phyloP scores from a whole-genome alignment of 2,888 invertebrate species.

The Tortricodes alternella region DNA sequence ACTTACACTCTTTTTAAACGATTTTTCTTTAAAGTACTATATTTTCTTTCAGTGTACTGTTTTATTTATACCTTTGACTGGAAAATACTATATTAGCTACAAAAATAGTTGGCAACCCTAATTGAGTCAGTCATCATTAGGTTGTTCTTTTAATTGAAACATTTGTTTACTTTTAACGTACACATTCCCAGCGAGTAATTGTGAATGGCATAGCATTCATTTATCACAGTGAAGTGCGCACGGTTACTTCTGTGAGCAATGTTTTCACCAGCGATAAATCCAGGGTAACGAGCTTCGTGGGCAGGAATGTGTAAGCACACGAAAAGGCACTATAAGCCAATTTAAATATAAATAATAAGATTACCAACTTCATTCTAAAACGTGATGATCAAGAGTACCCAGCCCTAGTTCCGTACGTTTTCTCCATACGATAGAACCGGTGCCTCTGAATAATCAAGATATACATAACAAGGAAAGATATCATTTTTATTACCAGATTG shows the following conservation, averaged over 20 bases:
- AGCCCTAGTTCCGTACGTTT: too few relatives aligned
- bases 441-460: neutral
- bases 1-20: too few relatives aligned
- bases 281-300: neutral
- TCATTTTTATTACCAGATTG: conserved; percentile 12
- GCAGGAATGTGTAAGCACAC: neutral
- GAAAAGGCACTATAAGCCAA: neutral
- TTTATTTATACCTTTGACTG: too few relatives aligned
- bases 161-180: neutral
- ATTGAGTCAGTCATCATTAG: too few relatives aligned
- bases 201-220: neutral
- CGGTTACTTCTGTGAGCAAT: neutral
- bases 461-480: neutral
- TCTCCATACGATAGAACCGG: too few relatives aligned
- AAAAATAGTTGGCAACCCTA: too few relatives aligned
- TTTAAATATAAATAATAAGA: neutral
- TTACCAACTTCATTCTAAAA: neutral
- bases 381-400: neutral
- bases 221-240: neutral
- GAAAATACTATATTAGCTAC: too few relatives aligned
- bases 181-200: neutral
- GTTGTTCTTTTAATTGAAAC: too few relatives aligned
- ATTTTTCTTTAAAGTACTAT: too few relatives aligned
- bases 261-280: neutral
- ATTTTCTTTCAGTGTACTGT: too few relatives aligned